Base-by-base conservation (phyloP, 2,113 vertebrate species). In the Mobula birostris region DNA sequence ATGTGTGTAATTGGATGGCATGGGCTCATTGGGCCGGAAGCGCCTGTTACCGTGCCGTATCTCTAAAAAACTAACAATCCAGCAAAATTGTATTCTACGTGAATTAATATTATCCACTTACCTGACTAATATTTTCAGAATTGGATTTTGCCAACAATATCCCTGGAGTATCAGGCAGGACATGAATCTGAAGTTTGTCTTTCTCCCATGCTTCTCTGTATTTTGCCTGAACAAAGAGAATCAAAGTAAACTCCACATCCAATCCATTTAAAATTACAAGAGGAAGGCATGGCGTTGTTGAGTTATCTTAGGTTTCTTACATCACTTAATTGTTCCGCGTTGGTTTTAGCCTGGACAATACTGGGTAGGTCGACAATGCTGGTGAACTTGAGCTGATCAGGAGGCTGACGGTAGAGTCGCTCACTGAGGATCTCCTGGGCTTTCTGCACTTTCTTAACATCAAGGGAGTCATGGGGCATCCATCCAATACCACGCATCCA, bases 171-270 rank as follows among this genome's bases (percentile, higher is more conserved):
- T 99, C 95, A 94, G 97, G 95, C 95, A 97, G 97, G 56, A 99
- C 94, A 94, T 98, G 97, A 95, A 98, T 94, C 48, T 94, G 96
- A 21, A 97, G 97, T 96, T 99, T 99, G 94, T 99, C 98, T 94
- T 97, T 98, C 78, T 99, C 98, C 99, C 99, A 99, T 21, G 97
- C 97, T 96, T 99, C 98, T 95, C 96, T 98, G 95, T 99, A 99
- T 76, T 88, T 78, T 61, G 2, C 17, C 94, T 94, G 11, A 27
- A 95, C 97, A 97, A 82, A 24, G 77, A 93, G 77, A 91, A 87
- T 32, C 29, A 61, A 19, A 15, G 2, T 0, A 32, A 0, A 27
- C 0, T 0, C 40, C 85, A 19, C 77, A 82, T 72, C 5, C 40
- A 88, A 19, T 32, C 27, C n/a, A 32, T 74, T 74, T 21, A 94